Conservation (phyloP, 2,797 vertebrate species). For the Labeo calbasu region DNA sequence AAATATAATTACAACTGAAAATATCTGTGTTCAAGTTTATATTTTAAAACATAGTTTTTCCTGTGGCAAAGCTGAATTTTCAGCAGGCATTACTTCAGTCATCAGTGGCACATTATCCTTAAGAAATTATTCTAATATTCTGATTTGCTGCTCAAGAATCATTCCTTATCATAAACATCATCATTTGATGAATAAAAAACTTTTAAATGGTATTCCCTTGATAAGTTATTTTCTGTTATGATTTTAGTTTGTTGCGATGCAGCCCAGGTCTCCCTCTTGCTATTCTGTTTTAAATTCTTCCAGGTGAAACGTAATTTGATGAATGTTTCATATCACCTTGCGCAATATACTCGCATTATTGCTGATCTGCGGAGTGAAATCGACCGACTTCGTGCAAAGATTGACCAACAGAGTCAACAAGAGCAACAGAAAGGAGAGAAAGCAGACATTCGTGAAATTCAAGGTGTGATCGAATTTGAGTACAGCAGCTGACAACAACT, state of each 20-base stretch:
- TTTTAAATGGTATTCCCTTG: background rate
- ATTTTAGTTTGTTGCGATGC: background rate
- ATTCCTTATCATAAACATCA: background rate
- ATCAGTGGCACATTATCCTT: background rate
- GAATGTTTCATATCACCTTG: conserved; percentile 86
- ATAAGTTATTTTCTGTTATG: too few relatives aligned
- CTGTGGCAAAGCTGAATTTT: background rate
- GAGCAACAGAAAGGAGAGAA: conserved; percentile 71
- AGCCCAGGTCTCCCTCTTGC: background rate
- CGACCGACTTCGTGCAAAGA: conserved; percentile 84
- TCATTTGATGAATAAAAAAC: background rate
- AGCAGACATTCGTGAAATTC: conserved; percentile 78
- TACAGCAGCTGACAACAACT: background rate
- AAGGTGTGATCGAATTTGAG: conserved; percentile 72
- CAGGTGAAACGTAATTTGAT: conserved; percentile 90
- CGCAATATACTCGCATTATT: conserved; percentile 89
- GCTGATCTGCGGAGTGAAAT: conserved; percentile 85
- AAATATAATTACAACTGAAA: background rate
- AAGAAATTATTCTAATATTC: background rate
- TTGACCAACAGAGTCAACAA: conserved; percentile 74
- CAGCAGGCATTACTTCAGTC: background rate
- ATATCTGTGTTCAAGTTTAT: background rate
- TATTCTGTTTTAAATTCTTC: background rate
- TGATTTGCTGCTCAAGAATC: background rate
- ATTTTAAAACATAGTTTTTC: background rate